phyloP scores from a whole-genome alignment of 2,797 vertebrate genomes.

The Notamacropus eugenii region DNA sequence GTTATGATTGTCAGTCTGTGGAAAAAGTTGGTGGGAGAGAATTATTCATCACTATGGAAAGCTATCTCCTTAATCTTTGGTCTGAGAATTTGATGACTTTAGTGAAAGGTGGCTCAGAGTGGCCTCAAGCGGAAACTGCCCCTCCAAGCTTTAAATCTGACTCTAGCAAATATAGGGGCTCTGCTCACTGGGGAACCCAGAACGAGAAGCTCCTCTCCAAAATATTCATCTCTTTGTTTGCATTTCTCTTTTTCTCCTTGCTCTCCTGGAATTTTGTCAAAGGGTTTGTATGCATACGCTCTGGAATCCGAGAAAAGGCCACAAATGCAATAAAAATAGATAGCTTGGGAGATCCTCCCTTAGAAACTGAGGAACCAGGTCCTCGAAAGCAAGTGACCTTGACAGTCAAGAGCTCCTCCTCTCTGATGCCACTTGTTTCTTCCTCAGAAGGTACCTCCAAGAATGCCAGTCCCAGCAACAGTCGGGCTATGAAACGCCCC shows the following conservation, averaged over 20 bases:
- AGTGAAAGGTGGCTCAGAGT: background rate
- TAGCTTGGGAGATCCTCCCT: background rate
- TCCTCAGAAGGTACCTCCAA: background rate
- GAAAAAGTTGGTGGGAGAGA: conserved; percentile 80
- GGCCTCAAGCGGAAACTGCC: background rate
- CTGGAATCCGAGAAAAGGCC: background rate
- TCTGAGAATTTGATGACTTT: background rate
- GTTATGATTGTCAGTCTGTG: conserved; percentile 83
- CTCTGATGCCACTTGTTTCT: background rate
- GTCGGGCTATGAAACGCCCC: background rate
- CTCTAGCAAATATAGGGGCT: background rate
- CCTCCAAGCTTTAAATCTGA: background rate
- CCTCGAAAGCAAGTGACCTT: background rate
- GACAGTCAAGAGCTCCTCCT: rapidly evolving
- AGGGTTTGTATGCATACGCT: conserved; percentile 78
- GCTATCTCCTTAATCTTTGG: conserved; percentile 73
- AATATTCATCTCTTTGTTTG: conserved; percentile 80
- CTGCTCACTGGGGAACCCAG: background rate
- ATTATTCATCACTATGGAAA: conserved; percentile 76
- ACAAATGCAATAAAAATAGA: background rate
- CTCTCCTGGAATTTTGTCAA: conserved; percentile 84
- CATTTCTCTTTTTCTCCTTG: conserved; percentile 79
- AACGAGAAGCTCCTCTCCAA: conserved; percentile 75
- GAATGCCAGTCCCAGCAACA: background rate
- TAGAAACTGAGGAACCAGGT: background rate